Percentiles rank a stretch among this genome's conserved stretches.
Conservation (phyloP, 2,797 vertebrate species). For the Gymnoscopelus braueri region DNA sequence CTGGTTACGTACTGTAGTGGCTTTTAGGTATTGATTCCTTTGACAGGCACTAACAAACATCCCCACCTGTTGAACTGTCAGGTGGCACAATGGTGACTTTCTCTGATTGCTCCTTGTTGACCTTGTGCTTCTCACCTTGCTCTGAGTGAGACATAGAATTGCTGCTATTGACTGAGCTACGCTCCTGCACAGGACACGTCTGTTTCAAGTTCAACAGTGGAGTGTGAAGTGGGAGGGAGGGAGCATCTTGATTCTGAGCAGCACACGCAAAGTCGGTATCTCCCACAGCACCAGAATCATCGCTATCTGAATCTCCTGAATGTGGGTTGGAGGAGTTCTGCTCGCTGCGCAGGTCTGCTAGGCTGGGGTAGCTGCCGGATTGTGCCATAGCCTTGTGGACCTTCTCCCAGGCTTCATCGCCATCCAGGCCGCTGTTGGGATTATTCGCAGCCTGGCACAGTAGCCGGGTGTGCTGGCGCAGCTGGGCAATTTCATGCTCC, state of each 20-base stretch:
- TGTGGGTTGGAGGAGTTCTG: conserved; percentile 12
- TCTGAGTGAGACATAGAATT: conserved; percentile 5
- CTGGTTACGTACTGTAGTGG: conserved; percentile 1
- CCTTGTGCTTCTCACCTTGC: conserved; percentile 18
- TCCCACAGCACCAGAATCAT: conserved; percentile 27
- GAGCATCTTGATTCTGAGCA: conserved; percentile 19
- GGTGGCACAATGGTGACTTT: conserved; percentile 58
- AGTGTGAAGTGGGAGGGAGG: conserved; percentile 13
- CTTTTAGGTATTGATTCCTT: conserved; percentile 23
- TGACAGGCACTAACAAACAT: conserved; percentile 40
- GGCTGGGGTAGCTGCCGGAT: conserved; percentile 70
- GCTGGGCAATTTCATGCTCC: conserved; percentile 71
- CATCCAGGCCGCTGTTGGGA: conserved; percentile 17
- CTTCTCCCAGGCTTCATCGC: conserved; percentile 49
- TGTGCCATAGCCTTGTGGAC: conserved; percentile 70
- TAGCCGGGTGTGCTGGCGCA: conserved; percentile 75
- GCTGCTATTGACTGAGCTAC: not conserved
- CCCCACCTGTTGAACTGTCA: conserved; percentile 73
- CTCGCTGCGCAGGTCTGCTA: conserved; percentile 44
- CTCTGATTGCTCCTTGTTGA: conserved; percentile 14
- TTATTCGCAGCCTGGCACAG: conserved; percentile 65
- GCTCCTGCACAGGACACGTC: conserved; percentile 11
- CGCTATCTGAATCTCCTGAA: conserved; percentile 9
- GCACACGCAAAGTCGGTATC: conserved; percentile 7
- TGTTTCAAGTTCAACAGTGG: conserved; percentile 19